These are phyloP conservation scores for Drosophila ustulata DNA, from an alignment of 2,888 invertebrate species.

Conservation along the genomic window DNA sequence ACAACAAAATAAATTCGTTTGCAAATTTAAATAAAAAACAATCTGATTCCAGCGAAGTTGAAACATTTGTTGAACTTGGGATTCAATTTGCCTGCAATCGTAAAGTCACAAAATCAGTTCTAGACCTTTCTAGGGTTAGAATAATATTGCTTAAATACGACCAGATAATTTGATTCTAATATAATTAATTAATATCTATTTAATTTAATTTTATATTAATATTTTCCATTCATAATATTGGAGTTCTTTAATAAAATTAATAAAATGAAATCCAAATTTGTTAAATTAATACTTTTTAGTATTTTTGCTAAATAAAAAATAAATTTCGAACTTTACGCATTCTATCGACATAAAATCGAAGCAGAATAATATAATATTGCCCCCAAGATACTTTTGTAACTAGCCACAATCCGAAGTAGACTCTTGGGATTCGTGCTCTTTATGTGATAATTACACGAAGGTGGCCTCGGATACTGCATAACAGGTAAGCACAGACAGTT, in stretches of 20 bases:
- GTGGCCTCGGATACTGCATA: conserved; percentile 37
- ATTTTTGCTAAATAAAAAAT: too few relatives aligned
- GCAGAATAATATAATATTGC: not conserved
- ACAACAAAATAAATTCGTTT: conserved; percentile 61
- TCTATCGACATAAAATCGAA: not conserved
- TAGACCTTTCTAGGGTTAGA: too few relatives aligned
- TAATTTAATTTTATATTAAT: too few relatives aligned
- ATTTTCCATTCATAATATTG: too few relatives aligned
- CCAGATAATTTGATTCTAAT: too few relatives aligned
- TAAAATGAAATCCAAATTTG: too few relatives aligned
- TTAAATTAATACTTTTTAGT: too few relatives aligned
- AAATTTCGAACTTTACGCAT: too few relatives aligned
- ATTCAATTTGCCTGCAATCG: not conserved
- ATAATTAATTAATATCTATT: too few relatives aligned
- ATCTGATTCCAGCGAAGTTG: conserved; percentile 16
- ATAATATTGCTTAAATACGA: too few relatives aligned
- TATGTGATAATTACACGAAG: conserved; percentile 47
- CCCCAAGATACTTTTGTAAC: not conserved
- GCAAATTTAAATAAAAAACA: conserved; percentile 54
- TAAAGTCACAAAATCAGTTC: too few relatives aligned
- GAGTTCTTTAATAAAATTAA: too few relatives aligned
- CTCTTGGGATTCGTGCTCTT: conserved; percentile 5
- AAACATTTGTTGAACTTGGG: conserved; percentile 7
- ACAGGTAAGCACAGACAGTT: conserved; percentile 33
- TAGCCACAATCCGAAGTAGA: not conserved